Evolutionary conservation across 2,113 vertebrate genomes (phyloP), one percentile per base, ranked within the genome.

Genomic region (Hyperoodon ampullatus): DNA sequence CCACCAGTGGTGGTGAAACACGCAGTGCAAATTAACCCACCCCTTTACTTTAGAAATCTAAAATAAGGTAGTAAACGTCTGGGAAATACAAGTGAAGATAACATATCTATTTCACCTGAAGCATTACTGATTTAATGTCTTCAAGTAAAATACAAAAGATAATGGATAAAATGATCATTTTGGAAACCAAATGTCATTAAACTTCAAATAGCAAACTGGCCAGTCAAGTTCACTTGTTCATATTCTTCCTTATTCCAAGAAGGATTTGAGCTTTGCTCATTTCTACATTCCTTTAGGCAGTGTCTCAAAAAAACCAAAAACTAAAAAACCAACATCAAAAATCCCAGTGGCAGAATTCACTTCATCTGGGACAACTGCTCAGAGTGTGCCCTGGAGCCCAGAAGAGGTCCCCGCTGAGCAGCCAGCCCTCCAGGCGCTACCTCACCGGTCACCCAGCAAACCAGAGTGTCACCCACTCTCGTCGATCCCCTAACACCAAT

Each of bases 181-280:
- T 26, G 58, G 75, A 81, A 95, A 87, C 26, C 58, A 93, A 93
- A 66, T n/a, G 18, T 35, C 24, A 84, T 39, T 78, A 61, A 88
- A 35, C 28, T 66, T 74, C 77, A 50, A 78, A 90, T 18, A 75
- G 42, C 39, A 77, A 95, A 93, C n/a, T 92, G 55, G 42, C 13
- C 35, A 10, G 33, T 77, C 63, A 65, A 86, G 87, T 63, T 85
- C 42, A 82, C 10, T 88, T 70, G 18, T 10, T 90, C 74, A n/a
- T 8, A 24, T 21, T 63, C 55, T 89, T 92, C 47, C 53, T 88
- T 35, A 61, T 33, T 93, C 80, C 74, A 86, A 77, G 39, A 39
- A 85, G 10, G 26, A 58, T 26, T 21, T 63, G 24, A 58, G 47
- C 50, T 75, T 44, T 68, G 77, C 61, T 65, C 78, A 68, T 14